Conservation (phyloP, 1,140 invertebrate species). For the Sitophilus oryzae region DNA sequence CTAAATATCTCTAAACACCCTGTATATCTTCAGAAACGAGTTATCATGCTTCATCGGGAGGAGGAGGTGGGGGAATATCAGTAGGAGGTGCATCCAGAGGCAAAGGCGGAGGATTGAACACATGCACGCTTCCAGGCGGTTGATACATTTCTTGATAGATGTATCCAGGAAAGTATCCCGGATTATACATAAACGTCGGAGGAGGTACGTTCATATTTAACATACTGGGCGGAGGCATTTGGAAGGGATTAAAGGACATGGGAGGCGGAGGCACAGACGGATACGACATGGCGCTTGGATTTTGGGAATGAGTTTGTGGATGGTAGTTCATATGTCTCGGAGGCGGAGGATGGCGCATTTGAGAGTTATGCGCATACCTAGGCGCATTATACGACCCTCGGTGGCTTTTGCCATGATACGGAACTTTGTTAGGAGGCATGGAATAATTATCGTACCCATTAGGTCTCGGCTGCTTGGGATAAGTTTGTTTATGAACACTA, state of each 20-base stretch:
- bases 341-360: not conserved
- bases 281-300: conserved; percentile 7
- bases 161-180: conserved; percentile 20
- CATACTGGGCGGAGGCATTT: conserved; percentile 16
- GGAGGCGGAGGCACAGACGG: conserved; percentile 11
- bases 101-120: conserved; percentile 38
- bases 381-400: not conserved
- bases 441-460: not conserved
- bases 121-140: conserved; percentile 21
- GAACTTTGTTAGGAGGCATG: not conserved
- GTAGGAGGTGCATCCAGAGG: conserved; percentile 46
- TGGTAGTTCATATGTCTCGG: conserved; percentile 9
- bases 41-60: conserved; percentile 40
- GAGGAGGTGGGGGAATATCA: conserved; percentile 45
- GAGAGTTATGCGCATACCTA: not conserved
- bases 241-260: conserved; percentile 10
- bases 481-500: not conserved
- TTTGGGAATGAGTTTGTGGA: conserved; percentile 2
- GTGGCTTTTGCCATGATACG: not conserved
- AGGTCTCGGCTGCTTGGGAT: not conserved
- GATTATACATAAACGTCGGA: conserved; percentile 23
- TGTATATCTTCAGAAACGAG: too few relatives aligned
- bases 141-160: conserved; percentile 30
- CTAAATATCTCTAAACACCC: too few relatives aligned
- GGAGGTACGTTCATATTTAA: conserved; percentile 28